phyloP scores from a whole-genome alignment of 1,140 invertebrate genomes.

The Oscheius sp. region DNA sequence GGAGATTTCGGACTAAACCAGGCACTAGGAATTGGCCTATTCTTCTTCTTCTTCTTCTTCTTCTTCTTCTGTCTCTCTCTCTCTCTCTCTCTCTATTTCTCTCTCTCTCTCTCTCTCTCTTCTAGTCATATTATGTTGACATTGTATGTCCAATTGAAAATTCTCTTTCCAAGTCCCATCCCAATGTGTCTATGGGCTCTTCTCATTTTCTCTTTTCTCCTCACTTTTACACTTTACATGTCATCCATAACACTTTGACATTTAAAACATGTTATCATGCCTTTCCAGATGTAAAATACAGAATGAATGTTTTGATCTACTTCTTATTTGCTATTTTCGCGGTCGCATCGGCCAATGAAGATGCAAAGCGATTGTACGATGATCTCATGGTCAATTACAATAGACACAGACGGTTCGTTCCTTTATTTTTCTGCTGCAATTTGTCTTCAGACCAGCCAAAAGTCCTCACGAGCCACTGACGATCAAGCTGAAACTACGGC shows the following conservation, averaged over 20 bases:
- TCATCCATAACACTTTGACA: no score
- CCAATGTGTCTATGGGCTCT: no score
- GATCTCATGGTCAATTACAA: conserved; percentile 94
- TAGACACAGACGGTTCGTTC: conserved; percentile 64
- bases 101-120: neutral
- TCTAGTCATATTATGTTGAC: neutral
- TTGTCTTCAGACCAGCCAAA: conserved; percentile 77
- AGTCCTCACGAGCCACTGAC: conserved; percentile 88
- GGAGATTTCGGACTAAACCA: neutral
- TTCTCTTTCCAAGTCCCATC: no score
- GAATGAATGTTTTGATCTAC: neutral
- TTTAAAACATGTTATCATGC: no score
- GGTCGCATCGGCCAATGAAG: conserved; percentile 44
- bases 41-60: no score
- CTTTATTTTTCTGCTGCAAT: neutral
- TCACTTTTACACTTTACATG: no score
- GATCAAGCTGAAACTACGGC: conserved; percentile 82
- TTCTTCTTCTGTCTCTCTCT: neutral
- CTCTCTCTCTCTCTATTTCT: neutral
- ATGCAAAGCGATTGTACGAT: conserved; percentile 63
- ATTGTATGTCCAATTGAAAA: no score
- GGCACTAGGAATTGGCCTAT: no score
- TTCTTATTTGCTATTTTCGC: conserved; percentile 6
- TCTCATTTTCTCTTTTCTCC: no score
- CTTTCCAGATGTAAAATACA: neutral